These are phyloP conservation scores for Ptilorrhoa leucosticta DNA, from an alignment of 2,113 vertebrate genomes.

Conservation along the genomic window DNA sequence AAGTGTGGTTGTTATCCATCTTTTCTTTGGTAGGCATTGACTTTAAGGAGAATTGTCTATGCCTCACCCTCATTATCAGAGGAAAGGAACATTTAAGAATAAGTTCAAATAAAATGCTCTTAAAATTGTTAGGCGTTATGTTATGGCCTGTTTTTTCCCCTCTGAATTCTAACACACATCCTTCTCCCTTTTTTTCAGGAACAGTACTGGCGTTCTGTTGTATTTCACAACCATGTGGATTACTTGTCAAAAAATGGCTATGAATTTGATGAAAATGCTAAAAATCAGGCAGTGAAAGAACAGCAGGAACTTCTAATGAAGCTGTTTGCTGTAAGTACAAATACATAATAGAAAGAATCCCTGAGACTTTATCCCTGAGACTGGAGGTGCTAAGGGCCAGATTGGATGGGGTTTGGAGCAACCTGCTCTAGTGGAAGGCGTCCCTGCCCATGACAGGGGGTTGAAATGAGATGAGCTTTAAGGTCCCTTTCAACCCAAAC, in stretches of 20 bases:
- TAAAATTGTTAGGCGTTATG: background rate
- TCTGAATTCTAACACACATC: background rate
- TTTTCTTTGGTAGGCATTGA: background rate
- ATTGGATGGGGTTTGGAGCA: accelerated
- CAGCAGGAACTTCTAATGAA: slow-evolving; percentile 96
- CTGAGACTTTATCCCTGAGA: background rate
- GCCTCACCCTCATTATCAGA: background rate
- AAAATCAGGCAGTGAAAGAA: slow-evolving; percentile 80
- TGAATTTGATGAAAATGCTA: slow-evolving; percentile 79
- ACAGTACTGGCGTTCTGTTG: slow-evolving; percentile 88
- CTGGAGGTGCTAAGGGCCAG: background rate
- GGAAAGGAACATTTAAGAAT: background rate
- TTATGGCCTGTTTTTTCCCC: background rate
- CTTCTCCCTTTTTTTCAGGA: slow-evolving; percentile 74
- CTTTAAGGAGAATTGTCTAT: background rate
- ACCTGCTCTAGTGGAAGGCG: background rate
- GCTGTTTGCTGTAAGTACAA: slow-evolving; percentile 92
- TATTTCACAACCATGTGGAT: slow-evolving; percentile 85
- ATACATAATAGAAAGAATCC: background rate
- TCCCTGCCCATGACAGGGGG: background rate
- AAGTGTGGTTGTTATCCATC: background rate
- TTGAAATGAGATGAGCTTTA: background rate
- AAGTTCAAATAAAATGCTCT: background rate
- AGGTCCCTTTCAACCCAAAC: background rate
- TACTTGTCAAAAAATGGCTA: slow-evolving; percentile 88